Base-by-base conservation (phyloP, 2,797 vertebrate species). In the Lagocephalus sceleratus region DNA sequence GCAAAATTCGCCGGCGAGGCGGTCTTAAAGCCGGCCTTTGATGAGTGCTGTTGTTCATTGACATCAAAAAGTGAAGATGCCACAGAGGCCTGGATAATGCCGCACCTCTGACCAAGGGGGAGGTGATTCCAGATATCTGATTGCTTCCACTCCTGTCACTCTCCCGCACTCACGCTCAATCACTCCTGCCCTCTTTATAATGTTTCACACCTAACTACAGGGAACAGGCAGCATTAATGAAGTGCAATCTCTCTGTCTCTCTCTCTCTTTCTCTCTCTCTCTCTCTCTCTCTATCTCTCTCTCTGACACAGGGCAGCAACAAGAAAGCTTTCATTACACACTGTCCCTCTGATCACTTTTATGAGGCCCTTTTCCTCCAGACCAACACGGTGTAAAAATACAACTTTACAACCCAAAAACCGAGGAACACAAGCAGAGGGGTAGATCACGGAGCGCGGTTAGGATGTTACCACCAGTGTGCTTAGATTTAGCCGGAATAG, bases 181-280 rank as follows among this genome's bases (percentile, higher is more conserved):
- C 75, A 60, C 50, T 52, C 54, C 35, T 51, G 50, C 57, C 45
- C 64, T 71, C 66, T 74, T 60, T 67, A 57, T 75, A 53, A 52
- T 10, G 10, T 46, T 39, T 73, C 64, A 77, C 66, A 82, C 55
- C 63, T 65, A 71, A 78, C 55, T 25, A 5, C 47, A 32, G 6
- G 69, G 73, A 76, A 82, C 62, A 71, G 63, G 77, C 68, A 57
- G 51, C 60, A 67, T 72, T 82, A 75, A 81, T 84, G 58, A 80
- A 76, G 69, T 59, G 59, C 60, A 57, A 51, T n/a, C 25, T 3
- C 22, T 63, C 63, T 10, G 8, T 29, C 26, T 29, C 26, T 9
- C 58, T 21, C 42, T 60, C 29, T 61, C 52, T 25, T 3, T 20
- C 32, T 42, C 62, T 43, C 52, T n/a, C 44, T 54, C 41, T 32